Conservation (phyloP, 1,140 invertebrate species). For the Panulirus ornatus region DNA sequence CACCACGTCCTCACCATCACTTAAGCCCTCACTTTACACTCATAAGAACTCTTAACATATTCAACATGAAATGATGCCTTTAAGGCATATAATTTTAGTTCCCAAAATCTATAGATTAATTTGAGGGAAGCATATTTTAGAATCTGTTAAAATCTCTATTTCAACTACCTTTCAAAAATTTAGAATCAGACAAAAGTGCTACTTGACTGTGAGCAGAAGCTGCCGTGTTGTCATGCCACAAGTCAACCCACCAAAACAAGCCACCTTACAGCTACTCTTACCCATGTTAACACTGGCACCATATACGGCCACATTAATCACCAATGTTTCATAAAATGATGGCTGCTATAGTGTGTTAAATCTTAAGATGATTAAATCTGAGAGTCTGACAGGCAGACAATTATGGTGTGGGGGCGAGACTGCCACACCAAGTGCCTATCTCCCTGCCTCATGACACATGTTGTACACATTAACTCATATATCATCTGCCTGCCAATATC, state of each 20-base stretch:
- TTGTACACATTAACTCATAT: no score
- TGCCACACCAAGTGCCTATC: no score
- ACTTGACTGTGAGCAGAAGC: neutral
- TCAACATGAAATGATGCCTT: no score
- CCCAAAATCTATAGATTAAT: neutral
- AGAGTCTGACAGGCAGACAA: no score
- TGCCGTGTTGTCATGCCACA: neutral
- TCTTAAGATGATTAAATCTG: neutral
- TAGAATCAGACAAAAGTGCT: neutral
- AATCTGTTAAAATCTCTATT: neutral
- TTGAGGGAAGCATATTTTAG: neutral
- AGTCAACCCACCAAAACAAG: neutral
- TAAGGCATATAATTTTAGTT: no score
- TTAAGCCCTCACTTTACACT: no score
- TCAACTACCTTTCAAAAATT: neutral
- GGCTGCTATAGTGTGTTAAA: no score
- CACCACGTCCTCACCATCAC: neutral
- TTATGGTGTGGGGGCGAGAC: neutral
- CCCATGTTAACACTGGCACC: neutral
- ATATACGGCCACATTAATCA: neutral
- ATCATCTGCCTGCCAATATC: no score
- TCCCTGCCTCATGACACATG: neutral
- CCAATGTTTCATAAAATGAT: neutral
- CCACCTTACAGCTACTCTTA: no score
- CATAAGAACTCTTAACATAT: no score